Evolutionary conservation across 2,797 vertebrate species (phyloP), one percentile per base, ranked within the genome.

Genomic region (Rhyacichthys aspro): DNA sequence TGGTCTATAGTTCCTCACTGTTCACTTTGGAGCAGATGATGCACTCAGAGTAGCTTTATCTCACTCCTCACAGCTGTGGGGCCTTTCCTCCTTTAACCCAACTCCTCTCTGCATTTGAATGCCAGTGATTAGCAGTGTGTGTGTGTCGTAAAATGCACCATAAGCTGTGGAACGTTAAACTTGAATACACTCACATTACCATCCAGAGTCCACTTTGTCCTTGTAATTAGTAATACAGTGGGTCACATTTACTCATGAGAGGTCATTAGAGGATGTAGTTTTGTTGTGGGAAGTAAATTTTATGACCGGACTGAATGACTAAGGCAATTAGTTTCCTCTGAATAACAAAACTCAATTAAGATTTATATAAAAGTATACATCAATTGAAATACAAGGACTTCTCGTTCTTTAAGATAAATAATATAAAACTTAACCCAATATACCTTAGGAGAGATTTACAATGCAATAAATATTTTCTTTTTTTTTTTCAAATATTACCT

Each of bases 11-110:
- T 28, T 28, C 23, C 3, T 28, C 23, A 28, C 23, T 28, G 23
- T 2, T 28, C 23, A 28, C 23, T 28, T 6, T 4, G 23, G 23
- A 2, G 23, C n/a, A n/a, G n/a, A n/a, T 52, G 49, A 52, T 37
- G 49, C 50, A 39, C 39, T 53, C 36, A 55, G 28, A 43, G 33
- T n/a, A 32, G 23, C 43, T 41, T 48, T 32, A 39, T 53, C 50
- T 37, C 39, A 36, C 36, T 39, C 36, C 11, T 39, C 36, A 39
- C 50, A 39, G 38, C 50, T 39, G 17, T 7, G 17, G 12, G 14
- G 3, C 37, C 9, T 18, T 19, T 53, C 8, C 36, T n/a, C 37
- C 17, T 4, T 11, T 52, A 2, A 38, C 17, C 17, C 15, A 16
- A 8, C 12, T 52, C 11, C 36, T 16, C 11, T 52, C 10, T 19